These are phyloP conservation scores for Arrhopalites spinosus DNA, from an alignment of 2,888 invertebrate genomes.

Conservation along the genomic window DNA sequence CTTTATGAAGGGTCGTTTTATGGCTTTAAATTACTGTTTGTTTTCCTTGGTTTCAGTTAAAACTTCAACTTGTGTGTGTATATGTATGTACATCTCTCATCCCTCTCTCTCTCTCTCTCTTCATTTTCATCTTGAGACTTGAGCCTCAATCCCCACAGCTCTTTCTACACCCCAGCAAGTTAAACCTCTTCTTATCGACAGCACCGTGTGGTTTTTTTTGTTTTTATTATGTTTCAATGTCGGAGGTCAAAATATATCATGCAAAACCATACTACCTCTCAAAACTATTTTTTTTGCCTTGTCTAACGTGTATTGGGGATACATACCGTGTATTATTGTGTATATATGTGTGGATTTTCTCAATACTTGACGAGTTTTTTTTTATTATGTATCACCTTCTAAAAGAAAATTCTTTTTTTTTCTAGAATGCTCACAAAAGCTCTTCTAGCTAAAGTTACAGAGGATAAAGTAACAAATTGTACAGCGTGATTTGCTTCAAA, in stretches of 20 bases:
- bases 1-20: slow-evolving; percentile 35
- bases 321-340: too few species aligned
- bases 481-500: not conserved
- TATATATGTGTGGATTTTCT: too few species aligned
- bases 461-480: too few species aligned
- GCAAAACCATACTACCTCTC: too few species aligned
- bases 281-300: too few species aligned
- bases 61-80: slow-evolving; percentile 1
- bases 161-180: not conserved
- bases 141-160: not conserved
- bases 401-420: too few species aligned
- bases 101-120: not conserved
- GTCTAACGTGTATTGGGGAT: too few species aligned
- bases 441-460: too few species aligned
- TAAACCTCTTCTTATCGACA: not conserved
- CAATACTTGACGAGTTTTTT: too few species aligned
- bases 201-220: not conserved
- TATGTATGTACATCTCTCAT: not conserved
- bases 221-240: not conserved
- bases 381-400: too few species aligned
- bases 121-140: not conserved
- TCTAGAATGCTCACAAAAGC: too few species aligned
- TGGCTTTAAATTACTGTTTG: slow-evolving; percentile 34
- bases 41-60: slow-evolving; percentile 24
- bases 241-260: not conserved